Evolutionary conservation across 1,140 invertebrate species (phyloP).

Genomic region (Drosophila sechellia): DNA sequence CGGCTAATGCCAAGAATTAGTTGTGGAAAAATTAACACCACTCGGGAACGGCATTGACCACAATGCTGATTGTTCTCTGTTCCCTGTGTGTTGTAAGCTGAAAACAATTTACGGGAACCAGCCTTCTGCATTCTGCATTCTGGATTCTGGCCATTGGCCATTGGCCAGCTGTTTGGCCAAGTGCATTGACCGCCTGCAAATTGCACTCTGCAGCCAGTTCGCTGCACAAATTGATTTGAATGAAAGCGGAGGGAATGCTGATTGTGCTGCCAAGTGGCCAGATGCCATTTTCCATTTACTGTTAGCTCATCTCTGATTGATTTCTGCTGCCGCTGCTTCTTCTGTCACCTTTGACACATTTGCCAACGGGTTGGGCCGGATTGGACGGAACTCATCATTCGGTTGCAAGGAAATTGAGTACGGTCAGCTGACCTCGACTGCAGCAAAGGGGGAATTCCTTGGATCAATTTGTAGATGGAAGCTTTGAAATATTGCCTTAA

Average conservation of each 20-base stretch:
- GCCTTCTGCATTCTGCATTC: slow-evolving; percentile 11
- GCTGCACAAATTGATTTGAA: slow-evolving; percentile 73
- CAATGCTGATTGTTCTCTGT: slow-evolving; percentile 54
- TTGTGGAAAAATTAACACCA: slow-evolving; percentile 82
- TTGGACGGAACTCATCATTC: slow-evolving; percentile 47
- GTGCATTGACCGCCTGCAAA: slow-evolving; percentile 73
- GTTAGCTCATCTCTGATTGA: slow-evolving; percentile 74
- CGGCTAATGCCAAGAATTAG: slow-evolving; percentile 76
- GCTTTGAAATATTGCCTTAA: slow-evolving; percentile 23
- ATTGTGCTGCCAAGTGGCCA: slow-evolving; percentile 13
- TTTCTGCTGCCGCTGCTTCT: slow-evolving; percentile 64
- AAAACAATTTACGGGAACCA: slow-evolving; percentile 78
- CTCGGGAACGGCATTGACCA: slow-evolving; percentile 66
- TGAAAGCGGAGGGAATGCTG: slow-evolving; percentile 42
- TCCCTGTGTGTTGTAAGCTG: slow-evolving; percentile 22
- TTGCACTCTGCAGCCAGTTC: slow-evolving; percentile 44
- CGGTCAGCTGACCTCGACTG: background rate
- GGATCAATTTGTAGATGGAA: slow-evolving; percentile 6
- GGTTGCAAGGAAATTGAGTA: slow-evolving; percentile 32
- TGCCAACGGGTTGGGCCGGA: slow-evolving; percentile 55
- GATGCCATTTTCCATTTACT: slow-evolving; percentile 53
- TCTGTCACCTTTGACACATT: slow-evolving; percentile 77
- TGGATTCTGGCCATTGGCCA: slow-evolving; percentile 23
- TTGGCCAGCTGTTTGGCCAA: slow-evolving; percentile 57
- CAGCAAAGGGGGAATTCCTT: background rate